These are phyloP conservation scores for Emydoidea blandingii DNA, from an alignment of 2,797 vertebrate genomes.

Conservation along the genomic window DNA sequence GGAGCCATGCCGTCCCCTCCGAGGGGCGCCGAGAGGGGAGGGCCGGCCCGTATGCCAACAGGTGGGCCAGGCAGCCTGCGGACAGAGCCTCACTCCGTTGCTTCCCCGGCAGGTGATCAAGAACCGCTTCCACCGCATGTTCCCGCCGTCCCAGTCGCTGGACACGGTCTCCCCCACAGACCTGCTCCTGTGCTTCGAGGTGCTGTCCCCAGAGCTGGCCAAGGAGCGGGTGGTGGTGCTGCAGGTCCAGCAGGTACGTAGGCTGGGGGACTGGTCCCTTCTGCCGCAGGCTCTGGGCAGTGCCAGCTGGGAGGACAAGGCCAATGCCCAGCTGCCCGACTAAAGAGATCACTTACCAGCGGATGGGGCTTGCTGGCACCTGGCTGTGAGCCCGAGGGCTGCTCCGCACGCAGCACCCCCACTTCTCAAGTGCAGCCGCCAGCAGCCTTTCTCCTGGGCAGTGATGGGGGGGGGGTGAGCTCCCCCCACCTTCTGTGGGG, in stretches of 20 bases:
- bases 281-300: background rate
- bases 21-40: background rate
- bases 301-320: too few relatives aligned
- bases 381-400: background rate
- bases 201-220: slow-evolving; percentile 92
- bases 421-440: too few relatives aligned
- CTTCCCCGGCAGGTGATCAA: slow-evolving; percentile 87
- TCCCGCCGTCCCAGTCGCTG: slow-evolving; percentile 90
- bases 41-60: too few relatives aligned
- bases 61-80: background rate
- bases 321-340: background rate
- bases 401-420: too few relatives aligned
- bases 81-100: rapidly evolving
- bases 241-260: slow-evolving; percentile 93
- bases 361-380: background rate
- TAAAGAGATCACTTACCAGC: too few relatives aligned
- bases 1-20: too few relatives aligned
- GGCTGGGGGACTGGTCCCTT: background rate
- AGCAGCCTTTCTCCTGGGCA: too few relatives aligned
- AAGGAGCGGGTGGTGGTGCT: slow-evolving; percentile 94
- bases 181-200: slow-evolving; percentile 95
- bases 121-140: slow-evolving; percentile 91
- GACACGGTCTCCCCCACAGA: slow-evolving; percentile 90
- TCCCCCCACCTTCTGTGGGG: too few relatives aligned
- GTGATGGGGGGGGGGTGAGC: too few relatives aligned